Evolutionary conservation across 2,888 invertebrate genomes (phyloP).

Genomic region (Rhyacophila evoluta): DNA sequence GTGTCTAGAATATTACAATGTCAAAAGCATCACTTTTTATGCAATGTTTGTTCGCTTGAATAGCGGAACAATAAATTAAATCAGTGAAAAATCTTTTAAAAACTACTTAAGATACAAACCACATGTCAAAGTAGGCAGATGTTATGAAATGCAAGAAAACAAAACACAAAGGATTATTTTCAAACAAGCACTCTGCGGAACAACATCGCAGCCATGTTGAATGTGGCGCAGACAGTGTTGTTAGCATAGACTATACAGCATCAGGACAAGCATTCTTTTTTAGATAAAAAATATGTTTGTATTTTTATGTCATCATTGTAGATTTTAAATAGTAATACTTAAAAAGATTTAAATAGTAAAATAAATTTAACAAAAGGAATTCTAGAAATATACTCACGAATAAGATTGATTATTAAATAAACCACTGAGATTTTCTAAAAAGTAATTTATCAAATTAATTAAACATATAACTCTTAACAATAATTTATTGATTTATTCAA

Average conservation of each 20-base stretch:
- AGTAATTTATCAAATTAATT: too few relatives aligned
- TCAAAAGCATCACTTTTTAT: background rate
- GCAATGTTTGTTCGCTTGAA: background rate
- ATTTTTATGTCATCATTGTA: too few relatives aligned
- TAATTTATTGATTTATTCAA: too few relatives aligned
- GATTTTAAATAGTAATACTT: too few relatives aligned
- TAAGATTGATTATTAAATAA: too few relatives aligned
- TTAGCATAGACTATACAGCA: background rate
- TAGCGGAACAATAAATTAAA: background rate
- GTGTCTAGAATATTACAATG: slow-evolving; percentile 1
- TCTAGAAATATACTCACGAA: too few relatives aligned
- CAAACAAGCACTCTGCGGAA: slow-evolving; percentile 69
- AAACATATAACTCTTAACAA: too few relatives aligned
- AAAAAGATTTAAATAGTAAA: too few relatives aligned
- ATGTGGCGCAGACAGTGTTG: slow-evolving; percentile 23
- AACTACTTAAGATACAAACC: background rate
- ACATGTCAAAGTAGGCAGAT: background rate
- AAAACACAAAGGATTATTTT: slow-evolving; percentile 67
- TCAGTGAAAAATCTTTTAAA: background rate
- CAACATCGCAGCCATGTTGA: slow-evolving; percentile 70
- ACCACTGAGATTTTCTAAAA: too few relatives aligned
- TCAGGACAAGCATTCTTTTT: too few relatives aligned
- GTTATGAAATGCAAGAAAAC: slow-evolving; percentile 57
- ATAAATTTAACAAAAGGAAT: too few relatives aligned
- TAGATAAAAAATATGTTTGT: too few relatives aligned